These are phyloP conservation scores for Aphidius gifuensis DNA, from an alignment of 1,140 invertebrate species.

Conservation along the genomic window DNA sequence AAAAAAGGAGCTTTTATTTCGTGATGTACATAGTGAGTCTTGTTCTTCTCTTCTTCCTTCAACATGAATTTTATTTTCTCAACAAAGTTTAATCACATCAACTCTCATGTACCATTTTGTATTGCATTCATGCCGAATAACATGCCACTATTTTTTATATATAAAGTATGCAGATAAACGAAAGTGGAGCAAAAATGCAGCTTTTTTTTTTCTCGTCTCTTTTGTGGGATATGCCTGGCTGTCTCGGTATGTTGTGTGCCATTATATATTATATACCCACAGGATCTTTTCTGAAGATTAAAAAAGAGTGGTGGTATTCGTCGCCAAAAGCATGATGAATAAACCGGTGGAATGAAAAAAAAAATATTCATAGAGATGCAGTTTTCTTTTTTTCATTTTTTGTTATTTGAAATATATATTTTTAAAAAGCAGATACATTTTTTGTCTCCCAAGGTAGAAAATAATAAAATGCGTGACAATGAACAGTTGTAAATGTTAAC, in stretches of 20 bases:
- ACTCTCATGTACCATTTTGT: too few relatives aligned
- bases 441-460: slow-evolving; percentile 2
- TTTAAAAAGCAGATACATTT: slow-evolving; percentile 4
- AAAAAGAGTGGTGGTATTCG: slow-evolving; percentile 10
- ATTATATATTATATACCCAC: background rate
- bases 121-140: too few relatives aligned
- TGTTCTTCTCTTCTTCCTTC: too few relatives aligned
- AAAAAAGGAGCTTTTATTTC: too few relatives aligned
- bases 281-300: slow-evolving; percentile 17
- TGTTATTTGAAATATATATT: background rate
- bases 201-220: background rate
- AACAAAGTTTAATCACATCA: too few relatives aligned
- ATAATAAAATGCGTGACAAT: slow-evolving; percentile 24
- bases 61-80: too few relatives aligned
- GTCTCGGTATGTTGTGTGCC: too few relatives aligned
- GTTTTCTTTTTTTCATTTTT: background rate
- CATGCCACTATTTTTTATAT: too few relatives aligned
- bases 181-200: background rate
- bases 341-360: background rate
- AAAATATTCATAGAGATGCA: background rate
- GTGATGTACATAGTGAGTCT: too few relatives aligned
- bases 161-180: background rate
- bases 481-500: slow-evolving; percentile 10
- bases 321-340: background rate
- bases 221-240: background rate